phyloP scores from a whole-genome alignment of 2,888 invertebrate species.

The Mimas tiliae region DNA sequence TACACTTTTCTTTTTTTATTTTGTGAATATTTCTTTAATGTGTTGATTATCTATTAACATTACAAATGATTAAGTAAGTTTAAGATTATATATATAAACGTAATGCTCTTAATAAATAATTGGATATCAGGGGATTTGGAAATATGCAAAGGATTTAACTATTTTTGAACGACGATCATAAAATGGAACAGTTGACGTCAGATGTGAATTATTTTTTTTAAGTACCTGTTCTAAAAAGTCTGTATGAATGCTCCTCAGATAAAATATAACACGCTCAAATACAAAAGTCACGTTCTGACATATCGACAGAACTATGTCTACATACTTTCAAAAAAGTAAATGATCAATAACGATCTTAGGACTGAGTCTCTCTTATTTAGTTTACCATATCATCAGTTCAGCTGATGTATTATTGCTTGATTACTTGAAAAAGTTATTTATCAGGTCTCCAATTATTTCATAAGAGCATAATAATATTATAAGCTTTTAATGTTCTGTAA shows the following conservation, averaged over 20 bases:
- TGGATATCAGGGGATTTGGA: neutral
- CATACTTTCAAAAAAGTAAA: too few relatives aligned
- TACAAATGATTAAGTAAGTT: neutral
- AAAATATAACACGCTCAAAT: too few relatives aligned
- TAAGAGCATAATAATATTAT: neutral
- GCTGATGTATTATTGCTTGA: neutral
- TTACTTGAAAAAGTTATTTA: neutral
- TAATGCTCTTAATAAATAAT: conserved; percentile 15
- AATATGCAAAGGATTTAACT: neutral
- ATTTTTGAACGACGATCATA: too few relatives aligned
- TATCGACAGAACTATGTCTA: too few relatives aligned
- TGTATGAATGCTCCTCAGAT: too few relatives aligned
- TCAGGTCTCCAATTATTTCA: conserved; percentile 1
- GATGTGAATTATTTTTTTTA: too few relatives aligned
- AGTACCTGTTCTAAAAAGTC: too few relatives aligned
- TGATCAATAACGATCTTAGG: too few relatives aligned
- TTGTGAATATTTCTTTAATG: conserved; percentile 11
- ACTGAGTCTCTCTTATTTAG: too few relatives aligned
- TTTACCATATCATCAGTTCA: too few relatives aligned
- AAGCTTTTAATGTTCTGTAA: conserved; percentile 20
- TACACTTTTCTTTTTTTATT: conserved; percentile 6
- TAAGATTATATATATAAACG: conserved; percentile 9
- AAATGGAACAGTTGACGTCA: too few relatives aligned
- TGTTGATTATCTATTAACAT: neutral
- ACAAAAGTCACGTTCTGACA: too few relatives aligned